Evolutionary conservation across 1,140 invertebrate species (phyloP).

Genomic region (Tetranychus urticae): DNA sequence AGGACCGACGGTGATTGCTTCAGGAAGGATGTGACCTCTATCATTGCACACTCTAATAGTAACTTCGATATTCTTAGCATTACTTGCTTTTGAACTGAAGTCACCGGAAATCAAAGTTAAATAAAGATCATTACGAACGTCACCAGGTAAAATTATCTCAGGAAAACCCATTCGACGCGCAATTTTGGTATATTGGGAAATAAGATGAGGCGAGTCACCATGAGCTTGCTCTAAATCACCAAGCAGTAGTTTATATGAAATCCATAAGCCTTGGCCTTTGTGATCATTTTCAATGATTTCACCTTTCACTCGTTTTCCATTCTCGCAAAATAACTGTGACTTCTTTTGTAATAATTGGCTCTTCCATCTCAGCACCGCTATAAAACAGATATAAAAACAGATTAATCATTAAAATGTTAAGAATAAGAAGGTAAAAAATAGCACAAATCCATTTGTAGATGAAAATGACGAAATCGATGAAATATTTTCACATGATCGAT

Average conservation of each 20-base stretch:
- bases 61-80: constrained; percentile 67
- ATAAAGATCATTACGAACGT: constrained; percentile 84
- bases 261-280: constrained; percentile 53
- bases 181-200: constrained; percentile 22
- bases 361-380: constrained; percentile 25
- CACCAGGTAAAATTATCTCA: constrained; percentile 68
- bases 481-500: no score
- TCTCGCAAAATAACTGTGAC: constrained; percentile 61
- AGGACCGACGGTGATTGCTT: constrained; percentile 55
- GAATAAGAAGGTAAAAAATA: neutral
- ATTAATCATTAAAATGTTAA: neutral
- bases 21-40: constrained; percentile 36
- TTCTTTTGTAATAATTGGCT: constrained; percentile 43
- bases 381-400: constrained; percentile 17
- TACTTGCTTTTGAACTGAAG: constrained; percentile 45
- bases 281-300: constrained; percentile 49
- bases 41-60: constrained; percentile 57
- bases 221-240: constrained; percentile 69
- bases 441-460: constrained; percentile 6
- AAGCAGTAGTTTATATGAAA: constrained; percentile 53
- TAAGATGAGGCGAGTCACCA: constrained; percentile 58
- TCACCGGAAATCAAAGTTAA: constrained; percentile 57
- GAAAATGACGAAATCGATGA: constrained; percentile 2
- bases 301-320: constrained; percentile 48
- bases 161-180: constrained; percentile 86